phyloP scores from a whole-genome alignment of 2,113 vertebrate species.

The Sinocyclocheilus rhinocerous region DNA sequence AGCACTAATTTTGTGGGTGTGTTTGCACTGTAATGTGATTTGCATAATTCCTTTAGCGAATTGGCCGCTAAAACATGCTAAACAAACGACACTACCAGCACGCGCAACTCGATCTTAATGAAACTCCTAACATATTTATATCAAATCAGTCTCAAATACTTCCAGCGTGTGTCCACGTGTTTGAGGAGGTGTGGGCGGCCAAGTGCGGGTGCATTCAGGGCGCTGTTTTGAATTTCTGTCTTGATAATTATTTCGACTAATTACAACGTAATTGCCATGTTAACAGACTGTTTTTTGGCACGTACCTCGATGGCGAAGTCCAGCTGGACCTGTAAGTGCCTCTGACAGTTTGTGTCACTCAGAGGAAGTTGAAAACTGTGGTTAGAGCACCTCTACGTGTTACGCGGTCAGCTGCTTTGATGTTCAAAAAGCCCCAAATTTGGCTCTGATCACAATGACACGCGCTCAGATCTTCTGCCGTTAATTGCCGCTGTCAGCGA shows the following conservation, averaged over 20 bases:
- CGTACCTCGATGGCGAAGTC: background rate
- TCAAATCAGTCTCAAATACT: background rate
- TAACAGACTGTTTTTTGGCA: slow-evolving; percentile 19
- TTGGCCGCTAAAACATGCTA: background rate
- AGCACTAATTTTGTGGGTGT: slow-evolving; percentile 2
- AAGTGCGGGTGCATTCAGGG: background rate
- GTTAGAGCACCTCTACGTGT: background rate
- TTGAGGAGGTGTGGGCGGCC: background rate
- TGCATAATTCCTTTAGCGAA: slow-evolving; percentile 3
- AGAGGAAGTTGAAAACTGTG: slow-evolving; percentile 14
- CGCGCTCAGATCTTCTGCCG: background rate
- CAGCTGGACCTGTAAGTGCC: slow-evolving; percentile 19
- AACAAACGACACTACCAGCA: background rate
- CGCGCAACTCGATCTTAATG: background rate
- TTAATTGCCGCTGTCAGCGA: slow-evolving; percentile 1
- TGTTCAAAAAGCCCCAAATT: background rate
- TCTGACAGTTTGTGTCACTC: slow-evolving; percentile 21
- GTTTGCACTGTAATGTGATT: background rate
- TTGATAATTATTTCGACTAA: slow-evolving; percentile 36
- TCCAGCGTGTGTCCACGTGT: background rate
- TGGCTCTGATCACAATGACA: slow-evolving; percentile 3
- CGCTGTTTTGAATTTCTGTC: slow-evolving; percentile 21
- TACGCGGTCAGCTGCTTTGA: background rate
- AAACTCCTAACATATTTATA: background rate
- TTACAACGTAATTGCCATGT: slow-evolving; percentile 38